Conservation (phyloP, 2,797 vertebrate genomes). For the Helarctos malayanus region DNA sequence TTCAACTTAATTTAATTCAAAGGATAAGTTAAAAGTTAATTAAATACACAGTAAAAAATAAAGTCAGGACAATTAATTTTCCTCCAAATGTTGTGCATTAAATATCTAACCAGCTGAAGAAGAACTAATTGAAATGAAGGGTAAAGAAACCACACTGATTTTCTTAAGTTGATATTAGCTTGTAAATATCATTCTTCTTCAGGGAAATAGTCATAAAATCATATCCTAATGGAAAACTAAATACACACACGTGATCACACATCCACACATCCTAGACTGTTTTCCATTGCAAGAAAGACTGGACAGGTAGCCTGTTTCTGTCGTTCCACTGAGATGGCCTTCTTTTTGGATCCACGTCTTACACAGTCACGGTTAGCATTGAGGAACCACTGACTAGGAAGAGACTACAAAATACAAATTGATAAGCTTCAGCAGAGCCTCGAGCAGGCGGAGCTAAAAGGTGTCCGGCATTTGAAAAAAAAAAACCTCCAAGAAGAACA, state of each 20-base stretch:
- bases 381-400: not conserved
- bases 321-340: not conserved
- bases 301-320: constrained; percentile 49
- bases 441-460: constrained; percentile 16
- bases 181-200: constrained; percentile 30
- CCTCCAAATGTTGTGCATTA: not conserved
- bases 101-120: not conserved
- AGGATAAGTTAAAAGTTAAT: constrained; percentile 38
- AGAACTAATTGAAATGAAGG: not conserved
- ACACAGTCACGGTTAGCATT: not conserved
- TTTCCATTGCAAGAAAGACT: constrained; percentile 29
- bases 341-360: not conserved
- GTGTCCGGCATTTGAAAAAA: not conserved
- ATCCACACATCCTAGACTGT: not conserved
- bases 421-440: constrained; percentile 31
- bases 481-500: not conserved
- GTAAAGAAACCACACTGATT: not conserved
- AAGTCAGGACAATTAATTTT: not conserved
- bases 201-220: constrained; percentile 6
- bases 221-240: not conserved
- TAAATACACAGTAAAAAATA: constrained; percentile 1
- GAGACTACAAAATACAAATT: constrained; percentile 63
- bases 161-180: not conserved
- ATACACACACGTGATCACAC: not conserved
- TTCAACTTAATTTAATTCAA: constrained; percentile 44